These are phyloP conservation scores for Rhagophthalmus giganteus DNA, from an alignment of 2,888 invertebrate genomes.

Conservation along the genomic window DNA sequence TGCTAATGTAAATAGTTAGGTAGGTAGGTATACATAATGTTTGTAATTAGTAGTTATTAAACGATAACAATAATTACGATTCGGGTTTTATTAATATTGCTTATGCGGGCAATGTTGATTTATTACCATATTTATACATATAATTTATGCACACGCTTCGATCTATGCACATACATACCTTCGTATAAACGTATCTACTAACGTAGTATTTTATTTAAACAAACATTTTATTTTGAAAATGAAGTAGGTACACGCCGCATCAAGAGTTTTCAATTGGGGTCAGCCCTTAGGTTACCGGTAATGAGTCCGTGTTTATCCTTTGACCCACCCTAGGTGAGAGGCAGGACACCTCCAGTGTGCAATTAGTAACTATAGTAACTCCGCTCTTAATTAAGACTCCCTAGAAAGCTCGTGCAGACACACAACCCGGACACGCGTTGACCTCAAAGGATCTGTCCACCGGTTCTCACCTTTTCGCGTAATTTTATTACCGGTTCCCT, in stretches of 20 bases:
- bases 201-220: no score
- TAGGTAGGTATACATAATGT: no score
- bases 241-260: slow-evolving; percentile 1
- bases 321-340: slow-evolving; percentile 34
- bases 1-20: no score
- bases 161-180: no score
- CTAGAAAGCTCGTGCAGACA: slow-evolving; percentile 29
- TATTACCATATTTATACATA: no score
- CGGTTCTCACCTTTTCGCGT: slow-evolving; percentile 36
- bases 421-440: slow-evolving; percentile 31
- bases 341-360: slow-evolving; percentile 37
- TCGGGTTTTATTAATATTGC: no score
- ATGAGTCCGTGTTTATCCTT: slow-evolving; percentile 43
- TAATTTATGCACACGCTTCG: no score
- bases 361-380: slow-evolving; percentile 46
- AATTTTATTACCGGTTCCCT: slow-evolving; percentile 30
- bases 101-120: no score
- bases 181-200: no score
- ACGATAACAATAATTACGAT: no score
- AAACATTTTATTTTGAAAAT: not conserved
- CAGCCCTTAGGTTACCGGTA: slow-evolving; percentile 34
- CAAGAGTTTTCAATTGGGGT: slow-evolving; percentile 32
- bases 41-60: no score
- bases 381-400: slow-evolving; percentile 46
- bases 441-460: slow-evolving; percentile 41